A percentile compares a stretch with the other conserved stretches of the same genome.
Conservation (phyloP, 2,113 vertebrate genomes). For the Lutjanus erythropterus region DNA sequence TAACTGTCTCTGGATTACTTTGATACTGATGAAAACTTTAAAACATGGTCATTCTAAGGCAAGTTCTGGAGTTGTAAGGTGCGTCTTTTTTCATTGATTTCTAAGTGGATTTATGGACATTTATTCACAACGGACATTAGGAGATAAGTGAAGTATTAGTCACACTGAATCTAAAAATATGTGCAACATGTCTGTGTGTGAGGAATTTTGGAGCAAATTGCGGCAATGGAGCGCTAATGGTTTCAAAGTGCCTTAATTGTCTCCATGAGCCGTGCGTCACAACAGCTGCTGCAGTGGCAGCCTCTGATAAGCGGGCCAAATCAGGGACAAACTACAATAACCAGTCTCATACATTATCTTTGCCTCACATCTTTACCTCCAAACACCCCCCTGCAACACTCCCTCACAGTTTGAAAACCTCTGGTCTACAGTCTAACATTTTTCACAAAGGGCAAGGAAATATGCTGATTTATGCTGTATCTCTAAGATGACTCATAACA, state of each 20-base stretch:
- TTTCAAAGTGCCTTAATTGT: neutral
- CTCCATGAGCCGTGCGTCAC: neutral
- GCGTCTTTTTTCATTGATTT: neutral
- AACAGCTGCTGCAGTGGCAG: constrained; percentile 5
- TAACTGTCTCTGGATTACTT: neutral
- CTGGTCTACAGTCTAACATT: neutral
- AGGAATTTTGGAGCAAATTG: neutral
- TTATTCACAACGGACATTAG: neutral
- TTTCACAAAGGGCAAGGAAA: neutral
- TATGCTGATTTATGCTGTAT: neutral
- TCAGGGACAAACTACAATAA: neutral
- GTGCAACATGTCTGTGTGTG: no score
- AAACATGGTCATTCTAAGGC: neutral
- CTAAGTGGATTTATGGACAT: neutral
- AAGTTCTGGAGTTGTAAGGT: neutral
- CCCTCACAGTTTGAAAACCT: neutral
- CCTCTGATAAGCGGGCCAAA: neutral
- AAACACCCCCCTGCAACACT: neutral
- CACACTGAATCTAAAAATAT: neutral
- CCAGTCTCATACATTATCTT: neutral
- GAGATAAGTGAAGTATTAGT: neutral
- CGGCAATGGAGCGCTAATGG: neutral
- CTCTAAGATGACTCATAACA: neutral
- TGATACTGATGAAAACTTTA: neutral
- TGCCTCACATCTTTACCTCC: neutral